Conservation (phyloP, 2,888 invertebrate species). For the Trissoscelio sp. region DNA sequence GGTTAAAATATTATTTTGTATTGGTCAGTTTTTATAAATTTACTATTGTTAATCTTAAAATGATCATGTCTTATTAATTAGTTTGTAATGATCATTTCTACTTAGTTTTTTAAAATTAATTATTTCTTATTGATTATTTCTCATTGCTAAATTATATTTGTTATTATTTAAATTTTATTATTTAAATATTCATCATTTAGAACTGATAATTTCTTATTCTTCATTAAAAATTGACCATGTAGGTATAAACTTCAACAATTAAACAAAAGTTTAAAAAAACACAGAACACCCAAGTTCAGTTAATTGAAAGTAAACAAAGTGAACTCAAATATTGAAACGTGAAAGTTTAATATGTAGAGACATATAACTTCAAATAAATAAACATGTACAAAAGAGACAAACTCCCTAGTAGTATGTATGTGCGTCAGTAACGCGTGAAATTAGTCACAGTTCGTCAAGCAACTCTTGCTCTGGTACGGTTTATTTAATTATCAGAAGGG, state of each 20-base stretch:
- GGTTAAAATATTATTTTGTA: too few relatives aligned
- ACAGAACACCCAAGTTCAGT: not conserved
- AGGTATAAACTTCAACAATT: slow-evolving; percentile 1
- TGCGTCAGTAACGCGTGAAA: slow-evolving; percentile 7
- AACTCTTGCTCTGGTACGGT: slow-evolving; percentile 8
- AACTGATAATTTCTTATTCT: too few relatives aligned
- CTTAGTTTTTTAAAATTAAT: too few relatives aligned
- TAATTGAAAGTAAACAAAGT: not conserved
- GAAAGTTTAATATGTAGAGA: slow-evolving; percentile 4
- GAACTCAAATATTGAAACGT: slow-evolving; percentile 10
- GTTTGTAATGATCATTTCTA: too few relatives aligned
- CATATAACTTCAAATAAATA: slow-evolving; percentile 22
- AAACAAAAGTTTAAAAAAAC: not conserved
- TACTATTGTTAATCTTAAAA: too few relatives aligned
- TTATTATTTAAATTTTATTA: too few relatives aligned
- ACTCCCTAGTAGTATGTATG: not conserved
- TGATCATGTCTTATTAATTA: too few relatives aligned
- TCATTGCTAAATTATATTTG: too few relatives aligned
- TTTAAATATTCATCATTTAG: too few relatives aligned
- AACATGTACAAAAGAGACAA: not conserved
- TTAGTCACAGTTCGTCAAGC: slow-evolving; percentile 19
- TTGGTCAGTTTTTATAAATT: too few relatives aligned
- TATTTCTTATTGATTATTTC: too few relatives aligned
- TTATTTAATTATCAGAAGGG: slow-evolving; percentile 31
- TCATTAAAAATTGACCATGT: too few relatives aligned